These are phyloP conservation scores for Lacerta bilineata DNA, from an alignment of 2,797 vertebrate species.

Conservation along the genomic window DNA sequence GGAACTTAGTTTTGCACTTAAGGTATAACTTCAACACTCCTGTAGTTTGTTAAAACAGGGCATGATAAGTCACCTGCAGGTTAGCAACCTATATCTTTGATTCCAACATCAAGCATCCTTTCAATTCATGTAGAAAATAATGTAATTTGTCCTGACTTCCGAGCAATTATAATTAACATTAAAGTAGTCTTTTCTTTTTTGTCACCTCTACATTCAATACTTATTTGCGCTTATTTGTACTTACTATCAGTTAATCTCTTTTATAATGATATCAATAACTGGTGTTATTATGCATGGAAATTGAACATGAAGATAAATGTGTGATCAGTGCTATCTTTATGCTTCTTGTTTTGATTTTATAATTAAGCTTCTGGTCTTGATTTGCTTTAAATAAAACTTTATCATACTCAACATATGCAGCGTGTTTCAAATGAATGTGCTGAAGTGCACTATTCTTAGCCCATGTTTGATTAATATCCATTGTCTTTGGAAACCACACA, in stretches of 20 bases:
- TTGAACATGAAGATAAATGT: slow-evolving; percentile 81
- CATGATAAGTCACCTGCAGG: slow-evolving; percentile 61
- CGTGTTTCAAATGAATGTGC: slow-evolving; percentile 80
- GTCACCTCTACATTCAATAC: slow-evolving; percentile 82
- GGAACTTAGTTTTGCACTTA: slow-evolving; percentile 51
- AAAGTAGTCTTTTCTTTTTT: slow-evolving; percentile 81
- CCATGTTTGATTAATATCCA: slow-evolving; percentile 77
- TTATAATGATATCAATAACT: slow-evolving; percentile 84
- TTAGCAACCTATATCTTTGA: slow-evolving; percentile 66
- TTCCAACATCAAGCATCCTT: slow-evolving; percentile 67
- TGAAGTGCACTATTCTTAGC: slow-evolving; percentile 77
- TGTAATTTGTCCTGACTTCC: slow-evolving; percentile 80
- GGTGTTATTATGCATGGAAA: slow-evolving; percentile 81
- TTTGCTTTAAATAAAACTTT: slow-evolving; percentile 80
- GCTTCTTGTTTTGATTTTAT: slow-evolving; percentile 79
- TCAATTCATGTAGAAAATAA: slow-evolving; percentile 75
- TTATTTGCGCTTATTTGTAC: slow-evolving; percentile 83
- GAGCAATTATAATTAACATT: slow-evolving; percentile 82
- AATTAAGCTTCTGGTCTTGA: slow-evolving; percentile 78
- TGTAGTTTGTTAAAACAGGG: slow-evolving; percentile 49
- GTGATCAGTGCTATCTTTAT: slow-evolving; percentile 78
- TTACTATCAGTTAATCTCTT: slow-evolving; percentile 83
- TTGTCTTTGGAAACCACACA: slow-evolving; percentile 78
- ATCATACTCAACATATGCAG: slow-evolving; percentile 82
- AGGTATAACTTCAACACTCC: slow-evolving; percentile 43